These are phyloP conservation scores for Pterobdella sp. DNA, from an alignment of 2,888 invertebrate species.

Conservation along the genomic window DNA sequence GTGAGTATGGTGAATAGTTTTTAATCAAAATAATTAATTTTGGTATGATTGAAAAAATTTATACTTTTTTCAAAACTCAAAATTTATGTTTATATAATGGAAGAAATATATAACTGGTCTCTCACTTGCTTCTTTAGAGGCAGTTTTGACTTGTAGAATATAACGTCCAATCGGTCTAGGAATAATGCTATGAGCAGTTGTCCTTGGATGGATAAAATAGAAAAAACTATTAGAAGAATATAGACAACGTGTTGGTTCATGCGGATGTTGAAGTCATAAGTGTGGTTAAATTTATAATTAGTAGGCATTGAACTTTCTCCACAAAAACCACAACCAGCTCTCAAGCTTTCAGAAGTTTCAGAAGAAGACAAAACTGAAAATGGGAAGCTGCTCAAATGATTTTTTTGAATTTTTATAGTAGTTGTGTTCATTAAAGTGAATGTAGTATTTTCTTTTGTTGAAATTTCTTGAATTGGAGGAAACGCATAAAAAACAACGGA, in stretches of 20 bases:
- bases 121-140: constrained; percentile 21
- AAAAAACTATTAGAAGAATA: constrained; percentile 41
- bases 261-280: constrained; percentile 8
- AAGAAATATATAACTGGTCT: too few relatives aligned
- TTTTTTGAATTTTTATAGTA: not conserved
- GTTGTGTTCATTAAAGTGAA: not conserved
- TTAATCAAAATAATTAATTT: too few relatives aligned
- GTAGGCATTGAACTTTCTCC: not conserved
- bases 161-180: constrained; percentile 42
- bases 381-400: not conserved
- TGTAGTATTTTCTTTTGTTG: not conserved
- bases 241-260: constrained; percentile 36
- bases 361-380: not conserved
- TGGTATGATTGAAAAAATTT: too few relatives aligned
- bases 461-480: not conserved
- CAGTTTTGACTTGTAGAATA: constrained; percentile 34
- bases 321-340: not conserved
- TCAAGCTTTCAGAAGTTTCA: not conserved
- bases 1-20: too few relatives aligned
- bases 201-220: constrained; percentile 39
- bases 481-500: constrained; percentile 41
- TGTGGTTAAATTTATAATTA: not conserved
- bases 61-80: too few relatives aligned
- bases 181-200: constrained; percentile 40
- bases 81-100: too few relatives aligned